phyloP scores from a whole-genome alignment of 1,140 invertebrate species.

The Aphaenogaster floridana region DNA sequence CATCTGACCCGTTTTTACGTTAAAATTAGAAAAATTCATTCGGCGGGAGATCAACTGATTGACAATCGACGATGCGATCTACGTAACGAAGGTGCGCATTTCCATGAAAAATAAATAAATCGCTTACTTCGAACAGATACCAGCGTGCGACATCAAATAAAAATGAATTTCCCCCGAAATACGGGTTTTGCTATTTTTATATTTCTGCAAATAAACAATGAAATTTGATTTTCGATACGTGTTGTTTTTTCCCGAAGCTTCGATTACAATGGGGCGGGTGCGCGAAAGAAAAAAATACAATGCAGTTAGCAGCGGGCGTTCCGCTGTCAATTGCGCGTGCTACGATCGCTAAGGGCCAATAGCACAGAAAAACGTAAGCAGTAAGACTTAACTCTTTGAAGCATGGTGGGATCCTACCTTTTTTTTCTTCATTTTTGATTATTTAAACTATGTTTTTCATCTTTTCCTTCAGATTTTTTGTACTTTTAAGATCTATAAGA shows the following conservation, averaged over 20 bases:
- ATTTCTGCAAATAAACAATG: conserved; percentile 36
- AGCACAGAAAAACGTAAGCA: too few relatives aligned
- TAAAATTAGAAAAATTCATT: conserved; percentile 50
- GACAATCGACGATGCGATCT: conserved; percentile 12
- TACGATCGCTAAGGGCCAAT: background rate
- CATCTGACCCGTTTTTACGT: background rate
- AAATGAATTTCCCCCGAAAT: conserved; percentile 47
- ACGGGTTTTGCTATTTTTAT: conserved; percentile 32
- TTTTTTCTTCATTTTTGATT: too few relatives aligned
- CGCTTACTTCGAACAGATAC: conserved; percentile 29
- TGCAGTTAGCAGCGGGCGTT: background rate
- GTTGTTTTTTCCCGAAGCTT: conserved; percentile 20
- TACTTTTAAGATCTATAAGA: too few relatives aligned
- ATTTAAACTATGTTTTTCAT: too few relatives aligned
- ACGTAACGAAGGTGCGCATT: background rate
- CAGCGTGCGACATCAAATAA: conserved; percentile 17
- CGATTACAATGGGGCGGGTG: background rate
- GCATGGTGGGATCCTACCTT: too few relatives aligned
- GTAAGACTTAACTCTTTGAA: too few relatives aligned
- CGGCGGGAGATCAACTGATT: conserved; percentile 20
- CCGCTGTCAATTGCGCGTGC: background rate
- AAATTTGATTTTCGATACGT: conserved; percentile 49
- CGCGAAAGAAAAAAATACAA: background rate
- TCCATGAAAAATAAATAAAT: conserved; percentile 53
- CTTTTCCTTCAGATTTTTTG: too few relatives aligned